phyloP scores from a whole-genome alignment of 2,113 vertebrate genomes.

The Pteronura brasiliensis region DNA sequence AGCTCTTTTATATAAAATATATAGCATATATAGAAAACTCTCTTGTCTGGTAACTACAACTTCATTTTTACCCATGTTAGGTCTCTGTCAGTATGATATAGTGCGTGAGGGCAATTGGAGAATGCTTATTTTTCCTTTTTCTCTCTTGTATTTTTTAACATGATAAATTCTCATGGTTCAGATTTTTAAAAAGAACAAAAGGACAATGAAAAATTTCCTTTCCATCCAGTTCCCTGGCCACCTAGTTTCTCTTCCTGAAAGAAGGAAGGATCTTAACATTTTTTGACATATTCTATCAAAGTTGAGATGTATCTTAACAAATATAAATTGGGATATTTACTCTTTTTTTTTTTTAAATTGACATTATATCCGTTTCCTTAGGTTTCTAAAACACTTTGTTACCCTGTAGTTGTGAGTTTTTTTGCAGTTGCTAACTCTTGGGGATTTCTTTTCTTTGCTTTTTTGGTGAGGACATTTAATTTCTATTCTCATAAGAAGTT shows the following conservation, averaged over 20 bases:
- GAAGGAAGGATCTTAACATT: neutral
- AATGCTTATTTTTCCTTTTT: neutral
- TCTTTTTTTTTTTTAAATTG: neutral
- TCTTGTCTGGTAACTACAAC: neutral
- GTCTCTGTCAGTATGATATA: neutral
- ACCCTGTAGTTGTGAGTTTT: too few relatives aligned
- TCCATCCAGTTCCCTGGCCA: neutral
- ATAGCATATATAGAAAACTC: neutral
- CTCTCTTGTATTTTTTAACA: neutral
- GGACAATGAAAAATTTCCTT: neutral
- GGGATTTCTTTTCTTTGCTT: neutral
- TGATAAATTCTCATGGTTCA: neutral
- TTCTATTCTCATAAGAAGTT: neutral
- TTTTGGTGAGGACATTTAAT: neutral
- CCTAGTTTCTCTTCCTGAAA: neutral
- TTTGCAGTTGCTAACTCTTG: neutral
- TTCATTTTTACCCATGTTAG: neutral
- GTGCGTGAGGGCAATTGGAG: neutral
- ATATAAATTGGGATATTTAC: neutral
- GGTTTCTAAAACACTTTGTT: neutral
- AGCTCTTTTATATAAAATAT: neutral
- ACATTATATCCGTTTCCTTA: neutral
- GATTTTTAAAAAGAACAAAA: neutral
- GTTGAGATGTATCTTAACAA: neutral
- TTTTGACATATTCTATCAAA: neutral